A percentile compares a stretch with the other conserved stretches of the same genome.
Conservation (phyloP, 2,797 vertebrate genomes). For the Rhinogobio ventralis region DNA sequence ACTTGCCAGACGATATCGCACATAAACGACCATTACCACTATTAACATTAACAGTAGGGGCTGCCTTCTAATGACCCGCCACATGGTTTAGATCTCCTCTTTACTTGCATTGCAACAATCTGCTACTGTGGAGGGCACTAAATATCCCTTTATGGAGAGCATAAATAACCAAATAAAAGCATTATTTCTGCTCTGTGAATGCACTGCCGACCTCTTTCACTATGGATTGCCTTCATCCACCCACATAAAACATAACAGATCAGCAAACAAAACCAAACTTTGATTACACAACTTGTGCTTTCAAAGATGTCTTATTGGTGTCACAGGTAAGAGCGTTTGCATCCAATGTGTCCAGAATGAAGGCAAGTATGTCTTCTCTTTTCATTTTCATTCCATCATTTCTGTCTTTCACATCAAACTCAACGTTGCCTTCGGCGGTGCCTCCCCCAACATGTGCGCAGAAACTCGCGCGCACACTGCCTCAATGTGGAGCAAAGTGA, state of each 20-base stretch:
- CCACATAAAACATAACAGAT: conserved; percentile 36
- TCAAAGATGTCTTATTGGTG: background rate
- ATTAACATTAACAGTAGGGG: conserved; percentile 44
- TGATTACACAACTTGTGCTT: background rate
- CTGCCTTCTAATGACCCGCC: conserved; percentile 49
- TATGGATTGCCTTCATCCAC: conserved; percentile 54
- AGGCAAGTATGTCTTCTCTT: conserved; percentile 67
- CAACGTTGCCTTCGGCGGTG: conserved; percentile 73
- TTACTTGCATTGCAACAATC: conserved; percentile 33
- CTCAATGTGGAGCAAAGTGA: conserved; percentile 80
- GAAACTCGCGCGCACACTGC: conserved; percentile 38
- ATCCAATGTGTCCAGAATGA: conserved; percentile 26
- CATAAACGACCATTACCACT: conserved; percentile 41
- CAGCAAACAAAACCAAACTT: background rate
- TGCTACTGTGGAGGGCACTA: conserved; percentile 44
- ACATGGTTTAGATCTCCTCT: conserved; percentile 43
- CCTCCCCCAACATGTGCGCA: conserved; percentile 46
- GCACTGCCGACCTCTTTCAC: conserved; percentile 56
- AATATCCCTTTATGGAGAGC: conserved; percentile 54
- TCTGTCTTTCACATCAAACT: conserved; percentile 88
- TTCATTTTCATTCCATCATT: conserved; percentile 86
- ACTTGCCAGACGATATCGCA: conserved; percentile 12
- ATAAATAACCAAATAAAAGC: conserved; percentile 62
- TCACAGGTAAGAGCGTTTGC: conserved; percentile 23
- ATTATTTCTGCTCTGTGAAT: conserved; percentile 57